Evolutionary conservation across 53 echinoderm and acorn worm genomes (phyloP).

Genomic region (Apostichopus leukothele): DNA sequence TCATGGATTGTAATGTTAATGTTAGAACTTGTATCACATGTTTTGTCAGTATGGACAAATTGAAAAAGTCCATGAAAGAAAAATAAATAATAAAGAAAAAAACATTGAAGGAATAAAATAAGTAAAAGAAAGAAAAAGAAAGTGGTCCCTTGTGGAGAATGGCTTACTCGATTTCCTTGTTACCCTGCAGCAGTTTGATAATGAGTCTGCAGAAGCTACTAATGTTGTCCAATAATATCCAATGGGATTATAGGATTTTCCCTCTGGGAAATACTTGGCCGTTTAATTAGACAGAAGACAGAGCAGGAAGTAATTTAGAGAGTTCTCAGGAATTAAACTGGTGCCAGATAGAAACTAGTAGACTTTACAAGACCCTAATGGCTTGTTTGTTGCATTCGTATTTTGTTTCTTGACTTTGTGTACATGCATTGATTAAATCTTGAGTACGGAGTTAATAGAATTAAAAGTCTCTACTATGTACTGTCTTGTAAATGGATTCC

Average conservation of each 20-base stretch:
- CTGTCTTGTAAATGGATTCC: too few relatives aligned
- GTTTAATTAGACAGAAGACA: conserved; percentile 37
- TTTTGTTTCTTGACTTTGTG: neutral
- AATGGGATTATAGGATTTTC: conserved; percentile 24
- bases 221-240: neutral
- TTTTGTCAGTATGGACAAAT: neutral
- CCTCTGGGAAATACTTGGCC: conserved; percentile 9
- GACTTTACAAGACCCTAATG: neutral
- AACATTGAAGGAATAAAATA: neutral
- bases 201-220: conserved; percentile 5
- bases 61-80: neutral
- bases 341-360: neutral
- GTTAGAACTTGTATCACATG: neutral
- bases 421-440: neutral
- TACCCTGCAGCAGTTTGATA: neutral
- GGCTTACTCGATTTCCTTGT: neutral
- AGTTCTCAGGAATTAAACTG: neutral
- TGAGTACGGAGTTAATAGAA: too few relatives aligned
- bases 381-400: neutral
- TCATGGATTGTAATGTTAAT: too few relatives aligned
- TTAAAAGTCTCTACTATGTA: too few relatives aligned
- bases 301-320: neutral
- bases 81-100: neutral
- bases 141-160: neutral
- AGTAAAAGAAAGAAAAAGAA: neutral